phyloP scores from a whole-genome alignment of 2,888 invertebrate genomes.

The Hyppa rectilinea region DNA sequence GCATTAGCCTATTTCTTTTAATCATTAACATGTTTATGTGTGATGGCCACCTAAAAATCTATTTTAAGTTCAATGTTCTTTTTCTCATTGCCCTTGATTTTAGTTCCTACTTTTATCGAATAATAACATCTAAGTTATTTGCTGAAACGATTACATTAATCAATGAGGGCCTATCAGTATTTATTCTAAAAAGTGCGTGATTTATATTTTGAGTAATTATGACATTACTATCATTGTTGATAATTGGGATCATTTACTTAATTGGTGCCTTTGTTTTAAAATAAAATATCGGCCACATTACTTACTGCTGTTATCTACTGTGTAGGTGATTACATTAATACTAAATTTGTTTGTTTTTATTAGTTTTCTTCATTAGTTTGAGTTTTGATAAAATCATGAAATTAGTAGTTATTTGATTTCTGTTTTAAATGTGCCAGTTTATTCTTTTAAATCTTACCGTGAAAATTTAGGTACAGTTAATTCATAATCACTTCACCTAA shows the following conservation, averaged over 20 bases:
- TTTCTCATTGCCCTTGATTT: conserved; percentile 5
- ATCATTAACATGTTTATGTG: conserved; percentile 19
- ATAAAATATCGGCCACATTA: neutral
- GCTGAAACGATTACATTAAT: conserved; percentile 8
- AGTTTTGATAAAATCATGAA: neutral
- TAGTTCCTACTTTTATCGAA: conserved; percentile 14
- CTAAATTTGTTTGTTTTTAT: conserved; percentile 4
- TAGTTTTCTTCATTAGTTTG: neutral
- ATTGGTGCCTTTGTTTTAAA: neutral
- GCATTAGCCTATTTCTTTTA: conserved; percentile 56
- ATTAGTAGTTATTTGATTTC: neutral
- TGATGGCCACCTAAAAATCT: conserved; percentile 40
- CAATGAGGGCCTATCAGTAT: conserved; percentile 17
- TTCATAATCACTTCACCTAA: neutral
- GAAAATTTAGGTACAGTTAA: neutral
- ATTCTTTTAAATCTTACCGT: neutral
- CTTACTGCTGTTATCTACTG: neutral
- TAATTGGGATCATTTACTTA: conserved; percentile 11
- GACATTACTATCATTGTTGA: neutral
- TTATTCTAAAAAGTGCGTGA: conserved; percentile 10
- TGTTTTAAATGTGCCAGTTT: neutral
- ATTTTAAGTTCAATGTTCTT: conserved; percentile 29
- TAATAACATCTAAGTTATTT: neutral
- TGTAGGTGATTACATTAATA: no score
- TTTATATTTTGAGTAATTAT: conserved; percentile 21